Conservation (phyloP, 2,888 invertebrate species). For the Ormyrus nitidulus region DNA sequence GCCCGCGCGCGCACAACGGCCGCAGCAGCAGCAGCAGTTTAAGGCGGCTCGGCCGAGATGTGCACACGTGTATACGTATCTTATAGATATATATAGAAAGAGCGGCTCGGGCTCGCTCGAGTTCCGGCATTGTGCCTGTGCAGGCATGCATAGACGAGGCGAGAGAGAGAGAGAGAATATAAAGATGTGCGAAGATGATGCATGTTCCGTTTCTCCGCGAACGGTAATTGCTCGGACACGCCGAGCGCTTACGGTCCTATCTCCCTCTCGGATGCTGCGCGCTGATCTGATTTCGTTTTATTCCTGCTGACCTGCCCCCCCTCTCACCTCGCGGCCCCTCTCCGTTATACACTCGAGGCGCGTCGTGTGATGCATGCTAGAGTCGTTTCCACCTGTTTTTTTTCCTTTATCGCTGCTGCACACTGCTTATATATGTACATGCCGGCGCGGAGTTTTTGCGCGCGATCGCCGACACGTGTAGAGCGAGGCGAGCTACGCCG, state of each 20-base stretch:
- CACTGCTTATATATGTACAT: no score
- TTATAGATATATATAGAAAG: no score
- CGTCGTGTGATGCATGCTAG: neutral
- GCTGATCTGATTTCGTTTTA: no score
- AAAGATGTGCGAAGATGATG: constrained; percentile 64
- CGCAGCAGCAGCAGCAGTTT: neutral
- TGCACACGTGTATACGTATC: no score
- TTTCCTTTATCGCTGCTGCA: neutral
- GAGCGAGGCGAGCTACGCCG: neutral
- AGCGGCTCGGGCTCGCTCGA: no score
- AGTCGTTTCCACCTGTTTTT: constrained; percentile 9
- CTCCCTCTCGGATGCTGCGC: constrained; percentile 58
- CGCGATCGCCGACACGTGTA: neutral
- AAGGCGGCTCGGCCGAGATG: no score
- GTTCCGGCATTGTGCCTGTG: constrained; percentile 59
- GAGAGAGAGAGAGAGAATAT: constrained; percentile 44
- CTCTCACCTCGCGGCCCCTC: constrained; percentile 64
- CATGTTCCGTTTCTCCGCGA: constrained; percentile 61
- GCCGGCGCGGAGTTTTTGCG: neutral
- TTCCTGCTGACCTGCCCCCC: constrained; percentile 64
- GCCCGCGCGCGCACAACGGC: constrained; percentile 48
- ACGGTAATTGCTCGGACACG: constrained; percentile 66
- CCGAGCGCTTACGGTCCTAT: constrained; percentile 54
- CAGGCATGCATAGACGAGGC: constrained; percentile 58
- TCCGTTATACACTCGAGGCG: constrained; percentile 50